These are phyloP conservation scores for Scelioninae gen. 1 DNA, from an alignment of 2,888 invertebrate genomes.

Conservation along the genomic window DNA sequence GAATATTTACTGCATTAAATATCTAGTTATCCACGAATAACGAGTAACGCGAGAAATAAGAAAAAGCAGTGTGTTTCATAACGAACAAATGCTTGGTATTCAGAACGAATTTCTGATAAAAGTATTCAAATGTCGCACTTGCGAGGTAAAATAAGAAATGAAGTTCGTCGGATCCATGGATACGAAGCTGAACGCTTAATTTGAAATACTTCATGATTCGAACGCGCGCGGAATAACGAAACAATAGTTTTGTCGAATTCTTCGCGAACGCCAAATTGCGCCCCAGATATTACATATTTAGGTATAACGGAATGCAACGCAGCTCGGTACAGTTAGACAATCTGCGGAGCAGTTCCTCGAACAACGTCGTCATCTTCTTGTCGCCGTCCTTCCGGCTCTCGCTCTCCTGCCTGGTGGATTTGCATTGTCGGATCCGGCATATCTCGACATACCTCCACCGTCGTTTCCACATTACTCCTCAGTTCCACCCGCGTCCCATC, in stretches of 20 bases:
- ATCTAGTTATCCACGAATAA: not conserved
- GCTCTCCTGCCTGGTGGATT: slow-evolving; percentile 66
- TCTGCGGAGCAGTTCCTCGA: slow-evolving; percentile 71
- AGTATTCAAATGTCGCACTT: slow-evolving; percentile 58
- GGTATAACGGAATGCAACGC: slow-evolving; percentile 73
- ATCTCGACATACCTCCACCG: slow-evolving; percentile 80
- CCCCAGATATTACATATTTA: slow-evolving; percentile 77
- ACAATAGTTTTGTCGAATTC: slow-evolving; percentile 79
- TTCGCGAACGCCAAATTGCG: slow-evolving; percentile 75
- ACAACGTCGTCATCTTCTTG: slow-evolving; percentile 67
- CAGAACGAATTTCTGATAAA: slow-evolving; percentile 37
- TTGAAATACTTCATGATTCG: slow-evolving; percentile 56
- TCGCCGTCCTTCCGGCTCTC: slow-evolving; percentile 60
- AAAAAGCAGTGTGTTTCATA: slow-evolving; percentile 40
- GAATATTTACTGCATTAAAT: too few relatives aligned
- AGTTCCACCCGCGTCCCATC: slow-evolving; percentile 67
- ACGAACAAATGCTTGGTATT: slow-evolving; percentile 41
- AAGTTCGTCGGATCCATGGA: not conserved
- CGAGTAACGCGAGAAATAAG: not conserved
- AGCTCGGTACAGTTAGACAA: slow-evolving; percentile 65
- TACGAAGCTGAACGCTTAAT: slow-evolving; percentile 37
- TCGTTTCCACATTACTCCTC: slow-evolving; percentile 78
- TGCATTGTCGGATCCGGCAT: slow-evolving; percentile 77
- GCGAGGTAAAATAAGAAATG: slow-evolving; percentile 29
- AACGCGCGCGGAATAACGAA: slow-evolving; percentile 64